These are phyloP conservation scores for Scomberomorus guttatus DNA, from an alignment of 2,797 vertebrate species.

Conservation along the genomic window DNA sequence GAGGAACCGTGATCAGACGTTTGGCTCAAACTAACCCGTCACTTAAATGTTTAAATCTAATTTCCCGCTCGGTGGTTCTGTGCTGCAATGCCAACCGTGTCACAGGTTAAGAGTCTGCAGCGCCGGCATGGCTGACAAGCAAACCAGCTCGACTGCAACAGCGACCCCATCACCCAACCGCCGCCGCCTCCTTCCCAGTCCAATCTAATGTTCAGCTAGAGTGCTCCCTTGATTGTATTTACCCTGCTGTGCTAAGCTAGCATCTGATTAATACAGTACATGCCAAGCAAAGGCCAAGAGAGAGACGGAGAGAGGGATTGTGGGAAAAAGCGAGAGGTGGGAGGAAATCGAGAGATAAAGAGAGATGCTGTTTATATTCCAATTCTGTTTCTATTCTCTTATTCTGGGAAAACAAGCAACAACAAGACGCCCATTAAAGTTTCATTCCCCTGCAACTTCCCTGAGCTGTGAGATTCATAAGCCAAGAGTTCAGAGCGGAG, in stretches of 20 bases:
- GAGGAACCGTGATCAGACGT: background rate
- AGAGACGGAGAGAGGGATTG: background rate
- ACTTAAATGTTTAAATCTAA: constrained; percentile 27
- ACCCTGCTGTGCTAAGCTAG: background rate
- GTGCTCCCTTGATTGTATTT: constrained; percentile 44
- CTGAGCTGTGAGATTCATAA: constrained; percentile 65
- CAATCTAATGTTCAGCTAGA: constrained; percentile 51
- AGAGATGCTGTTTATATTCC: constrained; percentile 28
- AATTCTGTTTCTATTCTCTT: constrained; percentile 33
- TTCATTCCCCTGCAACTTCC: constrained; percentile 49
- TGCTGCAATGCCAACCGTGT: background rate
- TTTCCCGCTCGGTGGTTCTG: constrained; percentile 7
- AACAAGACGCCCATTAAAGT: constrained; percentile 50
- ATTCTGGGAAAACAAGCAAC: constrained; percentile 50
- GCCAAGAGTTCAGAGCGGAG: constrained; percentile 44
- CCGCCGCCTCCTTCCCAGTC: background rate
- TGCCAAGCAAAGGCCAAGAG: background rate
- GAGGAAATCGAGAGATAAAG: background rate
- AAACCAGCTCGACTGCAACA: constrained; percentile 3
- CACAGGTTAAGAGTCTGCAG: background rate
- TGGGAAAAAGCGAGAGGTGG: background rate
- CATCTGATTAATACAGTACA: constrained; percentile 35
- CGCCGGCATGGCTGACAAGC: background rate
- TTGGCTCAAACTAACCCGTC: constrained; percentile 7
- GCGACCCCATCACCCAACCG: background rate